A percentile compares a stretch with the other conserved stretches of the same genome.
Evolutionary conservation across 2,888 invertebrate species (phyloP).

Genomic region (Barypeithes pellucidus): DNA sequence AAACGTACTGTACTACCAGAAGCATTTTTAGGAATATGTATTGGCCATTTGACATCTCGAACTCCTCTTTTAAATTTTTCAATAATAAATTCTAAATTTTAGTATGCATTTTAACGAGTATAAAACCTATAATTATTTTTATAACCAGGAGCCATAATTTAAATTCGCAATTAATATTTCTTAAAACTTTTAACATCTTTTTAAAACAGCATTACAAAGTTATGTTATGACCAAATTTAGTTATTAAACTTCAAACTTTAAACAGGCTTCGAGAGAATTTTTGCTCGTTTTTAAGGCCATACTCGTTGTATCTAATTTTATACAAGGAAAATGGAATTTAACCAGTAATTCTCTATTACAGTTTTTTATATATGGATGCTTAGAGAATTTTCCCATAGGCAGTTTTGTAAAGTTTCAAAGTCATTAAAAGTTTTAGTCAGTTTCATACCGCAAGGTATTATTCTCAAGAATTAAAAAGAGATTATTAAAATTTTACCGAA

Average conservation of each 20-base stretch:
- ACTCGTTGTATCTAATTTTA: conserved; percentile 52
- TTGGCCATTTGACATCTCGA: too few relatives aligned
- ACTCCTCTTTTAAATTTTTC: too few relatives aligned
- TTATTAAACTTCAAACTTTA: conserved; percentile 53
- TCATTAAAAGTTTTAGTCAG: conserved; percentile 39
- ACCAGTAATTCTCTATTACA: conserved; percentile 45
- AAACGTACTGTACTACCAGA: too few relatives aligned
- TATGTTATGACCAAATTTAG: conserved; percentile 51
- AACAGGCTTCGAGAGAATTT: conserved; percentile 42
- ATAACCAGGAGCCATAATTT: conserved; percentile 22
- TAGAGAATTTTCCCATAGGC: conserved; percentile 40
- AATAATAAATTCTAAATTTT: too few relatives aligned
- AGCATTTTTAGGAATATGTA: too few relatives aligned
- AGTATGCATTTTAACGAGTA: not conserved
- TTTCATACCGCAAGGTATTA: conserved; percentile 32
- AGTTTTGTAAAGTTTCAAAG: conserved; percentile 35
- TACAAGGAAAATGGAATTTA: conserved; percentile 52
- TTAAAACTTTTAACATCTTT: conserved; percentile 48
- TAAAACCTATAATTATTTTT: not conserved
- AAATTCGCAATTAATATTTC: conserved; percentile 46
- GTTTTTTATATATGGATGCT: conserved; percentile 35
- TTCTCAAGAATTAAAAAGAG: conserved; percentile 32
- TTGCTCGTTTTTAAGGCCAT: conserved; percentile 44
- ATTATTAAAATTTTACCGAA: conserved; percentile 17
- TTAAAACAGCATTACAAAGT: conserved; percentile 49